Conservation (phyloP, 2,797 vertebrate species). For the Scomberomorus guttatus region DNA sequence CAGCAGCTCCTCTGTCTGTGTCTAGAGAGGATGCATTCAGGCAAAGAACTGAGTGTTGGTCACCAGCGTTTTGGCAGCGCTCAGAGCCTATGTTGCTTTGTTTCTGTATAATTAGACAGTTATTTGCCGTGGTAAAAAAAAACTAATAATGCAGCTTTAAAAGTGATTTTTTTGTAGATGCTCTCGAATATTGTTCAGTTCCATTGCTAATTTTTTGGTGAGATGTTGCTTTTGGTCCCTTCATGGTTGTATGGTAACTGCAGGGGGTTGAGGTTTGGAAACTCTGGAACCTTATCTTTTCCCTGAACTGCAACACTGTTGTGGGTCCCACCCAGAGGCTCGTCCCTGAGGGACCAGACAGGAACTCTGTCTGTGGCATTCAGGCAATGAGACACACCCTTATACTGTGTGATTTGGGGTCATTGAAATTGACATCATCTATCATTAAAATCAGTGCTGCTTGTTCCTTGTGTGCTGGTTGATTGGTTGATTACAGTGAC, state of each 20-base stretch:
- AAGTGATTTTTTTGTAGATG: not conserved
- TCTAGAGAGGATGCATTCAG: no score
- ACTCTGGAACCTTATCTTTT: constrained; percentile 67
- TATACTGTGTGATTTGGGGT: not conserved
- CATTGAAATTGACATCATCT: constrained; percentile 41
- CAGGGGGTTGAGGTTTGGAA: constrained; percentile 39
- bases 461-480: constrained; percentile 29
- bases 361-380: constrained; percentile 51
- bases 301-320: constrained; percentile 45
- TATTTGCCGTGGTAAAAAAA: not conserved
- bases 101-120: not conserved
- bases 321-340: constrained; percentile 65
- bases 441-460: constrained; percentile 16
- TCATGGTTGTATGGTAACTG: not conserved
- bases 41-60: no score
- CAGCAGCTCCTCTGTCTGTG: no score
- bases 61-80: no score
- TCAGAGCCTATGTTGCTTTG: not conserved
- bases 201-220: not conserved
- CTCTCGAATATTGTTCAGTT: not conserved
- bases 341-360: constrained; percentile 49
- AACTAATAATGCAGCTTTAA: not conserved
- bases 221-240: constrained; percentile 13
- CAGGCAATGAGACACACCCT: constrained; percentile 24
- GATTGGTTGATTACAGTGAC: constrained; percentile 22